Percentiles rank a stretch among this genome's conserved stretches.
Conservation (phyloP, 1,140 invertebrate species). For the Manduca sexta region DNA sequence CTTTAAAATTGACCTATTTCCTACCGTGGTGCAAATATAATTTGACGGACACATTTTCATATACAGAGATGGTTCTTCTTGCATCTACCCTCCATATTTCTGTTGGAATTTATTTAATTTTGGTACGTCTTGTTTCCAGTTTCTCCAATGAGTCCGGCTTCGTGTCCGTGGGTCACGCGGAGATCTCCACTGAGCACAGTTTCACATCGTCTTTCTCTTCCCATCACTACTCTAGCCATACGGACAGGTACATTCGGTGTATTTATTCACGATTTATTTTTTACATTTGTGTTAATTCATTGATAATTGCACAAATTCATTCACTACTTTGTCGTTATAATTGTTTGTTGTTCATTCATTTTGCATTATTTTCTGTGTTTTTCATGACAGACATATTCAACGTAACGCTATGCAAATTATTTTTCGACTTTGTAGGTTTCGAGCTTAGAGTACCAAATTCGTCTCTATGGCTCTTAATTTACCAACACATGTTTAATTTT, state of each 20-base stretch:
- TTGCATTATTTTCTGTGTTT: constrained; percentile 10
- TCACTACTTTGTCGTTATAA: constrained; percentile 9
- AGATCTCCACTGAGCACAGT: constrained; percentile 60
- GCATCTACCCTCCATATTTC: no score
- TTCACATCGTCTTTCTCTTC: constrained; percentile 61
- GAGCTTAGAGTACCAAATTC: no score
- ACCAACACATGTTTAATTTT: no score
- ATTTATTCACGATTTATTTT: neutral
- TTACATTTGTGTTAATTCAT: constrained; percentile 10
- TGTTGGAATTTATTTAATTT: neutral
- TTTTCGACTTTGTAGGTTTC: no score
- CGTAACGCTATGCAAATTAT: neutral
- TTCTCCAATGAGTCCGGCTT: constrained; percentile 80
- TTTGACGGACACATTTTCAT: no score
- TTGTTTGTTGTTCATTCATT: constrained; percentile 6
- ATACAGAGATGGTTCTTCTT: no score
- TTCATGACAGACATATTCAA: constrained; percentile 9
- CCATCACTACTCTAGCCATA: constrained; percentile 63
- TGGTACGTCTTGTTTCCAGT: constrained; percentile 21
- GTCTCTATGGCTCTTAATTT: no score
- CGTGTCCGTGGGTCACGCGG: constrained; percentile 77
- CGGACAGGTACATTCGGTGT: constrained; percentile 45
- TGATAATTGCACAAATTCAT: constrained; percentile 21
- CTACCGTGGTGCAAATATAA: no score
- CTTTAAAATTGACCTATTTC: no score